Evolutionary conservation across 2,113 vertebrate species (phyloP).

Genomic region (Spilogale gracilis): DNA sequence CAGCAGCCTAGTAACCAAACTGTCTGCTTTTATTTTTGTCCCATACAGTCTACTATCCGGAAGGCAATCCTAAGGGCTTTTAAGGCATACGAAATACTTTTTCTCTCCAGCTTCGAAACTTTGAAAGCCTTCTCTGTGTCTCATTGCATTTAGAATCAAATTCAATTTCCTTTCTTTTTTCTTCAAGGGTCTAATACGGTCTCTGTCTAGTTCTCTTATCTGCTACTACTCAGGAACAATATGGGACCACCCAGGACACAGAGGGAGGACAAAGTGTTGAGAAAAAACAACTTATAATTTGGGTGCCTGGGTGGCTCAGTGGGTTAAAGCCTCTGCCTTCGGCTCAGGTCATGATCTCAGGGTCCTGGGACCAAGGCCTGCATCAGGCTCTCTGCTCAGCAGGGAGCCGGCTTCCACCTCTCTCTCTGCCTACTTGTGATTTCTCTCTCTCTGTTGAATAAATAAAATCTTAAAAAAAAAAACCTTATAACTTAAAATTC

Average conservation of each 20-base stretch:
- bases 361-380: too few relatives aligned
- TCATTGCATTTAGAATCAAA: background rate
- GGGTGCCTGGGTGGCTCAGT: too few relatives aligned
- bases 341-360: too few relatives aligned
- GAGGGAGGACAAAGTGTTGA: background rate
- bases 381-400: too few relatives aligned
- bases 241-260: background rate
- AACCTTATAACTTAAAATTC: background rate
- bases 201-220: background rate
- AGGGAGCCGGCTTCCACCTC: too few relatives aligned
- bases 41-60: background rate
- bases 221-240: constrained; percentile 3
- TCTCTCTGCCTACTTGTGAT: too few relatives aligned
- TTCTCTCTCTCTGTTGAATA: too few relatives aligned
- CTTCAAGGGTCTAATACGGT: background rate
- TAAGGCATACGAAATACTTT: background rate
- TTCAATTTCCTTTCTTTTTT: constrained; percentile 1
- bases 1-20: background rate
- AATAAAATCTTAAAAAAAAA: too few relatives aligned
- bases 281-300: background rate
- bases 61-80: background rate
- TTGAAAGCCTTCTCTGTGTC: background rate
- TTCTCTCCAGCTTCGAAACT: background rate
- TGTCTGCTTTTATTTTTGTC: background rate
- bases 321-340: too few relatives aligned